Conservation (phyloP, 2,888 invertebrate species). For the Ceraclea dissimilis region DNA sequence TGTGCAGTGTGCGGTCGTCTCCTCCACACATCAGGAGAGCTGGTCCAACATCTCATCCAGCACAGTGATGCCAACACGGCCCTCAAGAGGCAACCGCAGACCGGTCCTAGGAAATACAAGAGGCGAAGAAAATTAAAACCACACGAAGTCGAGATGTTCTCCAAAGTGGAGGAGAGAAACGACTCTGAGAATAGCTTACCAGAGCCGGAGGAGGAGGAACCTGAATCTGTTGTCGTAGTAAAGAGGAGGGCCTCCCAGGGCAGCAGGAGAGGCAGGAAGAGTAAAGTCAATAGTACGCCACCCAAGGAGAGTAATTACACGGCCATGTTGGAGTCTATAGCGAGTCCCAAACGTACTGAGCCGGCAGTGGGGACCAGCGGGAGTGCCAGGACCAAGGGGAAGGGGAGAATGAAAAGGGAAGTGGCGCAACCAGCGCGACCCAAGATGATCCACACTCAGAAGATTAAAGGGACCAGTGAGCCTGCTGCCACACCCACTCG, state of each 20-base stretch:
- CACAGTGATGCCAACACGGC: constrained; percentile 83
- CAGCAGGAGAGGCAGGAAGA: neutral
- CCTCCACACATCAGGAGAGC: constrained; percentile 61
- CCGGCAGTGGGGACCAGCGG: constrained; percentile 16
- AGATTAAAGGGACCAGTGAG: constrained; percentile 44
- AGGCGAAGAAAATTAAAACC: constrained; percentile 68
- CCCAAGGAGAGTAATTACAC: constrained; percentile 6
- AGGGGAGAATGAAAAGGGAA: constrained; percentile 28
- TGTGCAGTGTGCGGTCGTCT: constrained; percentile 72
- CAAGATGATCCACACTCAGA: constrained; percentile 73
- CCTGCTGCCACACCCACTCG: constrained; percentile 43
- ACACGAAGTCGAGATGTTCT: constrained; percentile 47
- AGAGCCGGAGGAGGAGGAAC: constrained; percentile 27
- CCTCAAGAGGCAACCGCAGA: constrained; percentile 66
- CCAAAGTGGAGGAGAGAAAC: constrained; percentile 34
- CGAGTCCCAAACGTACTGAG: neutral
- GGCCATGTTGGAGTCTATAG: neutral
- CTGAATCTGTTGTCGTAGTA: neutral
- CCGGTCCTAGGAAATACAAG: constrained; percentile 73
- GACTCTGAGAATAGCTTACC: constrained; percentile 29
- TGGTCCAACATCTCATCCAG: constrained; percentile 75
- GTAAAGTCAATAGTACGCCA: constrained; percentile 8
- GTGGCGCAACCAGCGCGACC: constrained; percentile 47
- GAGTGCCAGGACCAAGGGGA: constrained; percentile 28
- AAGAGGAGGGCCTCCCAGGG: constrained; percentile 13